phyloP scores from a whole-genome alignment of 2,888 invertebrate species.

The Cosmia trapezina region DNA sequence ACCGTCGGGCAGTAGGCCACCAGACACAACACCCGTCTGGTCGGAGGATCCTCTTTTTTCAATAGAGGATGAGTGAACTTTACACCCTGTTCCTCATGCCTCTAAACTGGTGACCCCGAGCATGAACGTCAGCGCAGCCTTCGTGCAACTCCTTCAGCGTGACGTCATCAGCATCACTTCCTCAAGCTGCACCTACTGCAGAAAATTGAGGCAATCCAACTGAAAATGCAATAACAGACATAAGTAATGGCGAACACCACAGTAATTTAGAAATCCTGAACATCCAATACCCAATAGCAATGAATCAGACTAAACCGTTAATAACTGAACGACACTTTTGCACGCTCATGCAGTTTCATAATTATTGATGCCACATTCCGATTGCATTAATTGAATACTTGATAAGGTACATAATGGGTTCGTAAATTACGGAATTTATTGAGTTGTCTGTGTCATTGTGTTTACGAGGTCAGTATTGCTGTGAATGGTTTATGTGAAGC shows the following conservation, averaged over 20 bases:
- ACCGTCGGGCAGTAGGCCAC: too few species aligned
- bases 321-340: constrained; percentile 54
- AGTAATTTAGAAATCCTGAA: constrained; percentile 43
- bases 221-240: neutral
- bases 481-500: neutral
- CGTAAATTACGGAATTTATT: constrained; percentile 47
- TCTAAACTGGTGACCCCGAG: too few species aligned
- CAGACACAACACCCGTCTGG: too few species aligned
- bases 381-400: constrained; percentile 58
- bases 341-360: constrained; percentile 58
- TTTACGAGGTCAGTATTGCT: constrained; percentile 26
- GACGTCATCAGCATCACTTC: too few species aligned
- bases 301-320: constrained; percentile 55
- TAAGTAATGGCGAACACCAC: constrained; percentile 14
- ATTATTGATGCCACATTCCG: constrained; percentile 49
- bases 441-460: constrained; percentile 28
- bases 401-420: constrained; percentile 48
- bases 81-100: too few species aligned
- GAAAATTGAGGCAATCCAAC: neutral
- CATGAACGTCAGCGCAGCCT: too few species aligned
- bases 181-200: too few species aligned
- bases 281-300: constrained; percentile 44
- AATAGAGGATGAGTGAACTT: too few species aligned
- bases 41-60: too few species aligned
- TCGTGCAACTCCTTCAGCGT: too few species aligned